phyloP scores from a whole-genome alignment of 2,797 vertebrate species.

The Rhodeus uyekii region DNA sequence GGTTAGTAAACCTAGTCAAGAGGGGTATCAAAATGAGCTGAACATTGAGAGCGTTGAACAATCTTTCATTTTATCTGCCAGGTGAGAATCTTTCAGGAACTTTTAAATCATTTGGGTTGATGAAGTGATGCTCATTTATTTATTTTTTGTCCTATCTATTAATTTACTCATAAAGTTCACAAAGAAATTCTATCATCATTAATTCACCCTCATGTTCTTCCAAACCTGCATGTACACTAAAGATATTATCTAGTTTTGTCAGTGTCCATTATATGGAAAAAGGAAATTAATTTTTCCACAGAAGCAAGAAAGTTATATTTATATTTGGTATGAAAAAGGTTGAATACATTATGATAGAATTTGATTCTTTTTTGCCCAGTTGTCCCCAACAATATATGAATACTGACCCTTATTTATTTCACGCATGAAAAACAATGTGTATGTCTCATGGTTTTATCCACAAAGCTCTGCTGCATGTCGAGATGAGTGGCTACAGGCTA shows the following conservation, averaged over 20 bases:
- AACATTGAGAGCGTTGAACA: constrained; percentile 97
- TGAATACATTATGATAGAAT: background rate
- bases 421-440: background rate
- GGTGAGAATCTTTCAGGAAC: constrained; percentile 70
- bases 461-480: constrained; percentile 88
- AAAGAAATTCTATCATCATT: background rate
- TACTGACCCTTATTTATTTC: background rate
- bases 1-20: constrained; percentile 94
- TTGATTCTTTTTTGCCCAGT: background rate
- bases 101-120: background rate
- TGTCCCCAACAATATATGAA: background rate
- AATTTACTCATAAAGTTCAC: background rate
- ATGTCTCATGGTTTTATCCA: constrained; percentile 45
- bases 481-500: constrained; percentile 93
- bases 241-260: background rate
- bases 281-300: background rate
- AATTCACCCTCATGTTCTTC: background rate
- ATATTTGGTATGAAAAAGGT: background rate
- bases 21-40: constrained; percentile 93
- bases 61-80: constrained; percentile 95
- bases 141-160: background rate
- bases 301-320: background rate
- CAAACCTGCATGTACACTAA: background rate
- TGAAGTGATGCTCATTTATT: background rate
- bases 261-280: background rate